Percentiles rank a stretch among this genome's conserved stretches.
Evolutionary conservation across 1,140 invertebrate genomes (phyloP).

Genomic region (Drosophila nebulosa): DNA sequence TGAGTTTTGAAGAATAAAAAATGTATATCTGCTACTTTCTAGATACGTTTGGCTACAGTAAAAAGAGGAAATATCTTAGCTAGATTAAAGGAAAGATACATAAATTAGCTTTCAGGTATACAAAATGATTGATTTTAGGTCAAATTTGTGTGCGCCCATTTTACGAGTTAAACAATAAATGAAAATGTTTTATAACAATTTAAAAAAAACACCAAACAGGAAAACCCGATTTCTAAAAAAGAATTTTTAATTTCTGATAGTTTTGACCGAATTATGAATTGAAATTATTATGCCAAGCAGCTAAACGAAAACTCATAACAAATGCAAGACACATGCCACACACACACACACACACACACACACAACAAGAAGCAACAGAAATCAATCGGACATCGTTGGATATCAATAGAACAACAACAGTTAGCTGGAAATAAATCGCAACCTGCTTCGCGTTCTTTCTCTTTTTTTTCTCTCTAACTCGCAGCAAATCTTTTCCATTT

Average conservation of each 20-base stretch:
- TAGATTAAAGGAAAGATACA: no score
- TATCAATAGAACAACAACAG: conserved; percentile 5
- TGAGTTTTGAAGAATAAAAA: no score
- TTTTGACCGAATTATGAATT: conserved; percentile 59
- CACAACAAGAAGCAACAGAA: background rate
- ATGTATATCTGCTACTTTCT: no score
- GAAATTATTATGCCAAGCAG: conserved; percentile 45
- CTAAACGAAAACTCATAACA: conserved; percentile 42
- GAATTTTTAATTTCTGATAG: conserved; percentile 32
- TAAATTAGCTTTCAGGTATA: background rate
- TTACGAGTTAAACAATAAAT: background rate
- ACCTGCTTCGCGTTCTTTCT: no score
- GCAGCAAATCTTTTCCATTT: background rate
- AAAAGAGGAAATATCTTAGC: no score
- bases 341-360: no score
- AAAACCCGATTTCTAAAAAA: background rate
- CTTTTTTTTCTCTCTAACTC: background rate
- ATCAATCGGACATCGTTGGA: background rate
- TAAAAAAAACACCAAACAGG: background rate
- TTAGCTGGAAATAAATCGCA: conserved; percentile 7
- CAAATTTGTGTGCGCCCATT: background rate
- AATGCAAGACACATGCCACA: conserved; percentile 58
- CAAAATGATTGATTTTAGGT: background rate
- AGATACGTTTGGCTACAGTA: no score
- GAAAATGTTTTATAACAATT: background rate